A percentile compares a stretch with the other conserved stretches of the same genome.
phyloP scores from a whole-genome alignment of 2,888 invertebrate species.

The Leptarthrus brevirostris region DNA sequence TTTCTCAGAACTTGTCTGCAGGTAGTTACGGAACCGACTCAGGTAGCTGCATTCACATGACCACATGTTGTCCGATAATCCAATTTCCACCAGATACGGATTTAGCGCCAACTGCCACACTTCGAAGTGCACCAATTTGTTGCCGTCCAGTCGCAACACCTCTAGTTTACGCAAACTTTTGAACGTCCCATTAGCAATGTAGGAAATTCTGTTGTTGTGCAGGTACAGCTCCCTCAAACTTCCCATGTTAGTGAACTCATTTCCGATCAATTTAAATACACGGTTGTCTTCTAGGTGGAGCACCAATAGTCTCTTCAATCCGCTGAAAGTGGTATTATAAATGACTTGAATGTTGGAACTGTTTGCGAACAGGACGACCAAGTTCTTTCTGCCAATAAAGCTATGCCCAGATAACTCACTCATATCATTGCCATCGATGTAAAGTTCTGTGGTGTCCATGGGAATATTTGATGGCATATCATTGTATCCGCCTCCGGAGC shows the following conservation, averaged over 20 bases:
- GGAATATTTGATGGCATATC: constrained; percentile 89
- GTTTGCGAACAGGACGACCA: constrained; percentile 88
- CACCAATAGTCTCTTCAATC: constrained; percentile 80
- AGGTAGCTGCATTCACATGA: constrained; percentile 90
- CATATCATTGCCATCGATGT: constrained; percentile 92
- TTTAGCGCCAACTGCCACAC: constrained; percentile 87
- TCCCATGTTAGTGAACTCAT: constrained; percentile 84
- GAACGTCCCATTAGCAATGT: constrained; percentile 88
- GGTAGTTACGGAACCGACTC: constrained; percentile 82
- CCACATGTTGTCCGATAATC: constrained; percentile 87
- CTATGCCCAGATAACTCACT: constrained; percentile 87
- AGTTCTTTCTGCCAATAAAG: constrained; percentile 91
- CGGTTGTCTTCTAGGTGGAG: constrained; percentile 90
- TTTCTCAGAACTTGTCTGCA: constrained; percentile 82
- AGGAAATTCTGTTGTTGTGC: constrained; percentile 84
- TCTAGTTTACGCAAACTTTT: constrained; percentile 82
- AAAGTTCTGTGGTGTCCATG: constrained; percentile 95
- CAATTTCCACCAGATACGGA: constrained; percentile 88
- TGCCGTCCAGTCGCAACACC: constrained; percentile 86
- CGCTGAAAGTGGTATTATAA: constrained; percentile 91
- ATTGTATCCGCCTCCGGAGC: constrained; percentile 83
- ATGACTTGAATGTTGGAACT: constrained; percentile 87
- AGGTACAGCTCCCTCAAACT: constrained; percentile 87
- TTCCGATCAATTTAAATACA: constrained; percentile 82
- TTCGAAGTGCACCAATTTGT: constrained; percentile 82